These are phyloP conservation scores for Corythornis vintsioides DNA, from an alignment of 2,113 vertebrate genomes.

Conservation along the genomic window DNA sequence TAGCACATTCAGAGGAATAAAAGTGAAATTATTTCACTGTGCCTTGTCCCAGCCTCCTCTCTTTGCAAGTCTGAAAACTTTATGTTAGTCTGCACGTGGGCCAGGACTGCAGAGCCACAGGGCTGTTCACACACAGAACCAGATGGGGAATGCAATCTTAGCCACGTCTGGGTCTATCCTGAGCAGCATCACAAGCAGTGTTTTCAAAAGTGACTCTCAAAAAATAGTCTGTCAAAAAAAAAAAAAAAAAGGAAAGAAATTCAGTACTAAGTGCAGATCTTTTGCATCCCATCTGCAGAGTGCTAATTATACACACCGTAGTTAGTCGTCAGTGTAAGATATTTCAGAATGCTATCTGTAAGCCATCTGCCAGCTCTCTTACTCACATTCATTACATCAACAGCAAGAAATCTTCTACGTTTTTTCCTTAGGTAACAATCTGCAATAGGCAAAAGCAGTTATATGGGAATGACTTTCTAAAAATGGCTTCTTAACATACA, in stretches of 20 bases:
- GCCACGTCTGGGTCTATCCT: background rate
- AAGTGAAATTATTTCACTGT: background rate
- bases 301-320: conserved; percentile 73
- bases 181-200: background rate
- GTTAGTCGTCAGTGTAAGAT: conserved; percentile 75
- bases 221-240: conserved; percentile 55
- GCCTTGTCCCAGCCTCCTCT: background rate
- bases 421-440: conserved; percentile 39
- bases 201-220: conserved; percentile 53
- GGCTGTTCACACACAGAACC: background rate
- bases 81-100: background rate
- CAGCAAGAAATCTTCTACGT: conserved; percentile 28
- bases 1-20: background rate
- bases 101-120: background rate
- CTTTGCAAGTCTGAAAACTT: background rate
- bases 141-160: background rate
- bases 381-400: conserved; percentile 70
- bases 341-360: conserved; percentile 75
- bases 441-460: background rate
- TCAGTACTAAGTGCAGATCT: conserved; percentile 53
- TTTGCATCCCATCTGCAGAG: conserved; percentile 70
- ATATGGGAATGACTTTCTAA: conserved; percentile 50
- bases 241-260: background rate
- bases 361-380: conserved; percentile 76
- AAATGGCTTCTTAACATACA: conserved; percentile 25